phyloP scores from a whole-genome alignment of 2,797 vertebrate species.

The Emydoidea blandingii region DNA sequence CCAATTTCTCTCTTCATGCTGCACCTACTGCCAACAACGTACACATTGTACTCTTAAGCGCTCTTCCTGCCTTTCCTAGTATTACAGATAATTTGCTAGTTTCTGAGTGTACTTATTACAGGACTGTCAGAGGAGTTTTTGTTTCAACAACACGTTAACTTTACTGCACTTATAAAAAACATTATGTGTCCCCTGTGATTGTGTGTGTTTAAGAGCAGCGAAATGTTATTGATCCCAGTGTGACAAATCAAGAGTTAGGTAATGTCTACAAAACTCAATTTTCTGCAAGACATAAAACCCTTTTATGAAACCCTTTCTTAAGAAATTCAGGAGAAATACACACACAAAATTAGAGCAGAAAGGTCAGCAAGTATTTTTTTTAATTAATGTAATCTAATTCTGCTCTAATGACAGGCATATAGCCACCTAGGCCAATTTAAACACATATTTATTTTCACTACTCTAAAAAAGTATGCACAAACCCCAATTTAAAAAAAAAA shows the following conservation, averaged over 20 bases:
- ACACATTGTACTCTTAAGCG: conserved; percentile 79
- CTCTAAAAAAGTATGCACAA: conserved; percentile 63
- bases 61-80: conserved; percentile 84
- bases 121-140: conserved; percentile 90
- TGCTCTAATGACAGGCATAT: conserved; percentile 74
- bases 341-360: conserved; percentile 76
- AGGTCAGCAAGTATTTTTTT: conserved; percentile 81
- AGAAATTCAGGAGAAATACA: conserved; percentile 84
- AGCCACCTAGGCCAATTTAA: conserved; percentile 71
- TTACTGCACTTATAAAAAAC: conserved; percentile 91
- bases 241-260: conserved; percentile 92
- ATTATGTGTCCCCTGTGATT: conserved; percentile 89
- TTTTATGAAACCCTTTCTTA: conserved; percentile 88
- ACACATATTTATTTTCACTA: conserved; percentile 75
- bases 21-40: conserved; percentile 74
- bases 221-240: conserved; percentile 91
- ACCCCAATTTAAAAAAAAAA: background rate
- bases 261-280: conserved; percentile 92
- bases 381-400: conserved; percentile 81
- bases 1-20: conserved; percentile 68
- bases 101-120: conserved; percentile 89
- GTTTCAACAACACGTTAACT: conserved; percentile 92
- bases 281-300: conserved; percentile 89
- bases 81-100: conserved; percentile 88
- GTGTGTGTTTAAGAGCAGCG: conserved; percentile 90